phyloP scores from a whole-genome alignment of 2,113 vertebrate species.

The Orientallactaga bullata region DNA sequence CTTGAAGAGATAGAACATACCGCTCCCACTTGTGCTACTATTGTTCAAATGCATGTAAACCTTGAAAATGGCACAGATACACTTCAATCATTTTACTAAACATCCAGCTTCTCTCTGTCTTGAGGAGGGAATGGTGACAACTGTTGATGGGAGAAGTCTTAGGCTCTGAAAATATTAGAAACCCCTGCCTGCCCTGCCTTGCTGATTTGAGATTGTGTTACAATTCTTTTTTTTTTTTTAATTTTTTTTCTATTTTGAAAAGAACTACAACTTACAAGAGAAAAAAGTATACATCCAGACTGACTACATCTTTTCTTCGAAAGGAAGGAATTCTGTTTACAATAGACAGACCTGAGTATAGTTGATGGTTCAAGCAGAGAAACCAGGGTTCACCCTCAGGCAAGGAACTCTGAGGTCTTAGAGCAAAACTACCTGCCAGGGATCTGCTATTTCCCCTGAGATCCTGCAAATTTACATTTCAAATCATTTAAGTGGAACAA shows the following conservation, averaged over 20 bases:
- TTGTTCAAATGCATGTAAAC: background rate
- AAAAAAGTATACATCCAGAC: background rate
- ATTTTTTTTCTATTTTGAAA: too few relatives aligned
- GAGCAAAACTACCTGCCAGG: background rate
- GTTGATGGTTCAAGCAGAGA: background rate
- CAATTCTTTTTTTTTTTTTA: slow-evolving; percentile 7
- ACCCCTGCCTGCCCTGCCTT: background rate
- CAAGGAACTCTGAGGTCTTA: background rate
- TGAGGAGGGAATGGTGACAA: background rate
- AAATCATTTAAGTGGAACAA: slow-evolving; percentile 42
- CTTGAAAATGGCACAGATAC: background rate
- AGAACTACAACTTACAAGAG: background rate
- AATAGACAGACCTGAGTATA: background rate
- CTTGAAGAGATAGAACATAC: background rate
- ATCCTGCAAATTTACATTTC: slow-evolving; percentile 38
- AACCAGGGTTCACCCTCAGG: slow-evolving; percentile 31
- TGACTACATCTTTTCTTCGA: background rate
- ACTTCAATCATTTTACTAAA: too few relatives aligned
- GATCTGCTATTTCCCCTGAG: slow-evolving; percentile 15
- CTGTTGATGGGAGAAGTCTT: background rate
- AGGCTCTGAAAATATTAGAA: background rate
- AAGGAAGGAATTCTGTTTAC: background rate
- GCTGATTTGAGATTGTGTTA: background rate
- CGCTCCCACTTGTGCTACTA: too few relatives aligned
- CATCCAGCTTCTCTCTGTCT: background rate